phyloP scores from a whole-genome alignment of 2,888 invertebrate species.

The Tinea semifulvella region DNA sequence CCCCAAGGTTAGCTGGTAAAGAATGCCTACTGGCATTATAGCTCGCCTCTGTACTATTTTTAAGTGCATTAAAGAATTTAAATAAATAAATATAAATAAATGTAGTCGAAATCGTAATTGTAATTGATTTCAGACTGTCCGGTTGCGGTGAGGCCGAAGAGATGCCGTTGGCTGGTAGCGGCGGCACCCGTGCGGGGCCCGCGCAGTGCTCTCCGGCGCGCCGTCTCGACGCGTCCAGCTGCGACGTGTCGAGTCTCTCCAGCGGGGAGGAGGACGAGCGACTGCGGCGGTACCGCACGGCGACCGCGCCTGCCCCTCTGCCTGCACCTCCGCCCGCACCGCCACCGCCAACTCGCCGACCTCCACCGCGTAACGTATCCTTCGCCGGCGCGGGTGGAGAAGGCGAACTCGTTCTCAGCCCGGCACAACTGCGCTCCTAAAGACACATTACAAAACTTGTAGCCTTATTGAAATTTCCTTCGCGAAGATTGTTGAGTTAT shows the following conservation, averaged over 20 bases:
- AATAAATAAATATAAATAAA: too few relatives aligned
- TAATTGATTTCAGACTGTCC: constrained; percentile 56
- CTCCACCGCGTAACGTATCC: constrained; percentile 58
- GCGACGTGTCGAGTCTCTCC: constrained; percentile 59
- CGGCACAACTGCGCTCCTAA: constrained; percentile 61
- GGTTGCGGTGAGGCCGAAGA: constrained; percentile 55
- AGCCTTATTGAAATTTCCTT: too few relatives aligned
- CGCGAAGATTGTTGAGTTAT: background rate
- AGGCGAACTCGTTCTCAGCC: constrained; percentile 71
- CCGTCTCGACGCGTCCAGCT: constrained; percentile 56
- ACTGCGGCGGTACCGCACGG: constrained; percentile 54
- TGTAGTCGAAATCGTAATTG: too few relatives aligned
- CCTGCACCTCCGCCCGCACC: constrained; percentile 21
- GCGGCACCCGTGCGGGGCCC: constrained; percentile 36
- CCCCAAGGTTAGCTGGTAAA: too few relatives aligned
- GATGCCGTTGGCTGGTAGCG: constrained; percentile 50
- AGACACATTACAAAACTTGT: too few relatives aligned
- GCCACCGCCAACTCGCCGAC: constrained; percentile 27
- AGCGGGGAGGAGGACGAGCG: constrained; percentile 63
- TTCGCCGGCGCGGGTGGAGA: constrained; percentile 52
- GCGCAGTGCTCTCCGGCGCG: constrained; percentile 59
- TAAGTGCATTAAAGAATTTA: too few relatives aligned
- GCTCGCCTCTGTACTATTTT: too few relatives aligned
- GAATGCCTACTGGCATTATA: too few relatives aligned
- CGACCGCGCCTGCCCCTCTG: constrained; percentile 22